Evolutionary conservation across 2,797 vertebrate species (phyloP).

Genomic region (Galagoides demidoff): DNA sequence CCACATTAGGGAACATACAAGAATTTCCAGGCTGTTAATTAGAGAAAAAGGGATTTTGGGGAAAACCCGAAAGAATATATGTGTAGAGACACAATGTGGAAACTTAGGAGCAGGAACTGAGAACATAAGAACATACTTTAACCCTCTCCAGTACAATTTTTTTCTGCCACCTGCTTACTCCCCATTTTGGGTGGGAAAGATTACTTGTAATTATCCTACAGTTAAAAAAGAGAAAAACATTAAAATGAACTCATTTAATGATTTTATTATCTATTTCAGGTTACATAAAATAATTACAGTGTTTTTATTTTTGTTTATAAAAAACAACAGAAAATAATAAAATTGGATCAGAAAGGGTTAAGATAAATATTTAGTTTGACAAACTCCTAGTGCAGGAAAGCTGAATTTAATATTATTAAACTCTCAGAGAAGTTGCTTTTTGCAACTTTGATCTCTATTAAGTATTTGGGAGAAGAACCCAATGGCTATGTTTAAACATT

Average conservation of each 20-base stretch:
- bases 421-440: conserved; percentile 14
- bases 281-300: too few relatives aligned
- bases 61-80: neutral
- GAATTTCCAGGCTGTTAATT: neutral
- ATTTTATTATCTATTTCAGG: too few relatives aligned
- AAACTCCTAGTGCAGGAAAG: neutral
- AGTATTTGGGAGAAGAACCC: conserved; percentile 25
- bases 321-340: too few relatives aligned
- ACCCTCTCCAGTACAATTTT: too few relatives aligned
- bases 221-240: too few relatives aligned
- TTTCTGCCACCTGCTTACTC: too few relatives aligned
- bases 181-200: too few relatives aligned
- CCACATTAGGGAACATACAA: neutral
- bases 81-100: neutral
- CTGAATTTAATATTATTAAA: neutral
- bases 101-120: neutral
- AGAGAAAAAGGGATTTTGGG: neutral
- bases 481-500: conserved; percentile 37
- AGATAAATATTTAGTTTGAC: neutral
- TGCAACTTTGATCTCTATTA: conserved; percentile 45
- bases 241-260: too few relatives aligned
- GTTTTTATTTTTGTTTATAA: too few relatives aligned
- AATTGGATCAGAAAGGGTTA: neutral
- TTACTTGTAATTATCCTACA: too few relatives aligned
- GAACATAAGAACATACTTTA: neutral